These are phyloP conservation scores for Clarias fuscus DNA, from an alignment of 2,797 vertebrate genomes.

Conservation along the genomic window DNA sequence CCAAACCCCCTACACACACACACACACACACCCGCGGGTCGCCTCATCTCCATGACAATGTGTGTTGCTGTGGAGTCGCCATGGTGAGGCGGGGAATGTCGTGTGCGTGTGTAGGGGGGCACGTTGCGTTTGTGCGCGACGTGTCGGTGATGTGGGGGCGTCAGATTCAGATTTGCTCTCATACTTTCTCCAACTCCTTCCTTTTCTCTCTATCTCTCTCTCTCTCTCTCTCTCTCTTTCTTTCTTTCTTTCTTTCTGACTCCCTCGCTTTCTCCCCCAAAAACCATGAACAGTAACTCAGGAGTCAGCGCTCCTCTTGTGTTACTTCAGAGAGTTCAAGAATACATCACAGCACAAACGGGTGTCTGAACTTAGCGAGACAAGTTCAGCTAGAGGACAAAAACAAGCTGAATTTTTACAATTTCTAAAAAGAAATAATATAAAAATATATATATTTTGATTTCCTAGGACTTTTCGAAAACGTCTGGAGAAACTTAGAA, in stretches of 20 bases:
- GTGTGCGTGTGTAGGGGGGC: constrained; percentile 60
- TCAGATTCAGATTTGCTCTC: constrained; percentile 24
- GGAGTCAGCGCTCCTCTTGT: constrained; percentile 40
- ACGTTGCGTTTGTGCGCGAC: constrained; percentile 64
- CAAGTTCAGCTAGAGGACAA: not conserved
- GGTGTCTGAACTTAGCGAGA: not conserved
- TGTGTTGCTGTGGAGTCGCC: constrained; percentile 81
- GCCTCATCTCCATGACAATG: constrained; percentile 98
- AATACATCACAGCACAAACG: not conserved
- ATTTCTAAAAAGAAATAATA: not conserved
- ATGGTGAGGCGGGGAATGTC: constrained; percentile 88
- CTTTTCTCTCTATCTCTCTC: not conserved
- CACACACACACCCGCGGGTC: constrained; percentile 58
- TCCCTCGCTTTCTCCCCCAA: not conserved
- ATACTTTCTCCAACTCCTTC: constrained; percentile 17
- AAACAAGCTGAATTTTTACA: not conserved
- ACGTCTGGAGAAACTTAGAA: not conserved
- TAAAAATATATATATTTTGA: no score
- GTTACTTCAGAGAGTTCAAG: not conserved
- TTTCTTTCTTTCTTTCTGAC: not conserved
- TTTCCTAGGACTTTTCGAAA: no score
- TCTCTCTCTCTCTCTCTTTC: not conserved
- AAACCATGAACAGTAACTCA: constrained; percentile 55
- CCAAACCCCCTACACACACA: no score
- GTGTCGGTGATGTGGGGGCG: constrained; percentile 49